Conservation (phyloP, 2,797 vertebrate species). For the Neosilurus mollespiculum region DNA sequence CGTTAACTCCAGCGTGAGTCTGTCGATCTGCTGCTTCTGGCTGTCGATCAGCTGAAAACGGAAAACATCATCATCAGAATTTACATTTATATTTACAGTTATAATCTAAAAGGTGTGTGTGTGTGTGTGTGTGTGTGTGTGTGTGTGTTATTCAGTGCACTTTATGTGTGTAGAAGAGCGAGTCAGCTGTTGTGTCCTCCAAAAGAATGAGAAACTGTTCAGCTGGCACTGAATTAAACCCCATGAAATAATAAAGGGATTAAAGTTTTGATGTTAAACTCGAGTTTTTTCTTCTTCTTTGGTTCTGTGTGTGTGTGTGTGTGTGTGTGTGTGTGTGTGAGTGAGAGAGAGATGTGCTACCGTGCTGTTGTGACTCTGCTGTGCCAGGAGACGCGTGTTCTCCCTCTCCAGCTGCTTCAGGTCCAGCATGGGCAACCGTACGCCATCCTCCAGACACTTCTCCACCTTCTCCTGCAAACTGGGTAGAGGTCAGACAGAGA, state of each 20-base stretch:
- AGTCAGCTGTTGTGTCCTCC: background rate
- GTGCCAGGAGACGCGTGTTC: conserved; percentile 81
- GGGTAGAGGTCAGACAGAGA: background rate
- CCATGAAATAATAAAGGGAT: background rate
- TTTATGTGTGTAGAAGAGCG: background rate
- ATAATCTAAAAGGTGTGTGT: background rate
- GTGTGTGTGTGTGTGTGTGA: background rate
- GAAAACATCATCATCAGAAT: conserved; percentile 26
- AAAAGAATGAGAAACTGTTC: background rate
- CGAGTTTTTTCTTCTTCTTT: background rate
- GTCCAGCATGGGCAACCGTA: conserved; percentile 88
- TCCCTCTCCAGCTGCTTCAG: conserved; percentile 88
- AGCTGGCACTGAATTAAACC: background rate
- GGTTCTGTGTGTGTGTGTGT: background rate
- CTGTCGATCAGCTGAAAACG: conserved; percentile 81
- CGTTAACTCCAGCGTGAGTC: conserved; percentile 80
- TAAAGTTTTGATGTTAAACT: background rate
- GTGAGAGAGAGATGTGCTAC: conserved; percentile 61
- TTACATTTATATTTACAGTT: background rate
- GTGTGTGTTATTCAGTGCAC: background rate
- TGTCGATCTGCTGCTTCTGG: conserved; percentile 86
- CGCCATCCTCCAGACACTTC: conserved; percentile 90
- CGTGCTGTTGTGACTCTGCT: conserved; percentile 81
- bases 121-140: background rate
- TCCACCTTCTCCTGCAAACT: conserved; percentile 94